Evolutionary conservation across 2,797 vertebrate genomes (phyloP).

Genomic region (Anabacerthia variegaticeps): DNA sequence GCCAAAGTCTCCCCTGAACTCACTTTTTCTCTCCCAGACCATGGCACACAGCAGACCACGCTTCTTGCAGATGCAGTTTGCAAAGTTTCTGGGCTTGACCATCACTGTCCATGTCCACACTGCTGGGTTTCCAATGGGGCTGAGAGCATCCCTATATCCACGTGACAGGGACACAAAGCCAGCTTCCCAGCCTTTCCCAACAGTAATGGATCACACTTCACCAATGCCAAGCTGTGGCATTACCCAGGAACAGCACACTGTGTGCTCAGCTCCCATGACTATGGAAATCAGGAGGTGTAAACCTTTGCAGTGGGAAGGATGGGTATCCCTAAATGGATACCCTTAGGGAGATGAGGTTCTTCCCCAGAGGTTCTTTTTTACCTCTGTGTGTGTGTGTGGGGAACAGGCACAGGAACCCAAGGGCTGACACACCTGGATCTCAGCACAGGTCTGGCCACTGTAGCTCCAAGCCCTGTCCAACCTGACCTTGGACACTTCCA

Average conservation of each 20-base stretch:
- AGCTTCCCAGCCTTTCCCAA: neutral
- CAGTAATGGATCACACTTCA: neutral
- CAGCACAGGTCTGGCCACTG: neutral
- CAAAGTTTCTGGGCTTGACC: neutral
- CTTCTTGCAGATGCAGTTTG: neutral
- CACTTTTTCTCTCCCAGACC: accelerated
- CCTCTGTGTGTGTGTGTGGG: neutral
- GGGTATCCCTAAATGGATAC: neutral
- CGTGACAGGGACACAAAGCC: neutral
- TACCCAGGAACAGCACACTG: neutral
- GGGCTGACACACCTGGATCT: too few species aligned
- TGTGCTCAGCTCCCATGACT: neutral
- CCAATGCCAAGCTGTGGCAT: accelerated
- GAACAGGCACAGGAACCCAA: neutral
- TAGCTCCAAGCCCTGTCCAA: neutral
- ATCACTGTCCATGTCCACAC: accelerated
- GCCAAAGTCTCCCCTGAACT: neutral
- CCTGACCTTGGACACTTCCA: neutral
- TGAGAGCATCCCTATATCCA: accelerated
- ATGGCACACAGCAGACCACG: accelerated
- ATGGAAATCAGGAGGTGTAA: neutral
- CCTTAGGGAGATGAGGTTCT: neutral
- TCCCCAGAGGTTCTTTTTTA: neutral
- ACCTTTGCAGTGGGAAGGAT: neutral
- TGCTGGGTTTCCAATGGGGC: accelerated